Base-by-base conservation (phyloP, 2,113 vertebrate species). In the Callopanchax toddi region DNA sequence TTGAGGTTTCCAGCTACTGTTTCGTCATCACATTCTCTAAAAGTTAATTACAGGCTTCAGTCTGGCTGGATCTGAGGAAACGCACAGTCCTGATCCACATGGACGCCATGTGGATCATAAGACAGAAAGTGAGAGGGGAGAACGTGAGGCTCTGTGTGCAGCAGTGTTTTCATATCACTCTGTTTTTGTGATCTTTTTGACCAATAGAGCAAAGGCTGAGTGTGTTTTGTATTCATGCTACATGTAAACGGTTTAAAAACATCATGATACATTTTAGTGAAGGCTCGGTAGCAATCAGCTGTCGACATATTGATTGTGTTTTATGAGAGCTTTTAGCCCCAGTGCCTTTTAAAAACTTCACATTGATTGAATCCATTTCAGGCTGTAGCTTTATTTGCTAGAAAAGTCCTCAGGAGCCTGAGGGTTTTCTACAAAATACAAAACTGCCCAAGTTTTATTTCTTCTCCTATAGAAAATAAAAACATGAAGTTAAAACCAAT, bases 1-100 rank as follows among this genome's bases (percentile, higher is more conserved):
- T 87, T 86, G 83, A 89, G 85, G 83, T 77, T 71, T 42, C 29
- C 63, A 17, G 72, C 71, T 61, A 68, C 71, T 67, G 74, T 89
- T 87, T 85, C 74, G 44, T 84, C 85, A 81, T 79, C 70, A 65
- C 73, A 67, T 84, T 86, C 76, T 75, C 50, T 4, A 29, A 67
- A 51, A 76, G 75, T 78, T 86, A 85, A 86, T 89, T 81, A 86
- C 56, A 44, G 74, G 53, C 76, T 61, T 39, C 65, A 11, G 3
- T 61, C 82, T 75, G 76, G 74, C 62, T 2, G 57, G 29, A 72
- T 76, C 67, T 34, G 67, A 78, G 60, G 62, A 62, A 77, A 65
- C 57, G 13, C 64, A 29, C 23, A 21, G 37, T 76, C 70, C 57
- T 44, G 51, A 72, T 65, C 78, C 12, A 29, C 37, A 55, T 16